Evolutionary conservation across 2,797 vertebrate genomes (phyloP), one percentile per base, ranked within the genome.

Genomic region (Sebastes taczanowskii): DNA sequence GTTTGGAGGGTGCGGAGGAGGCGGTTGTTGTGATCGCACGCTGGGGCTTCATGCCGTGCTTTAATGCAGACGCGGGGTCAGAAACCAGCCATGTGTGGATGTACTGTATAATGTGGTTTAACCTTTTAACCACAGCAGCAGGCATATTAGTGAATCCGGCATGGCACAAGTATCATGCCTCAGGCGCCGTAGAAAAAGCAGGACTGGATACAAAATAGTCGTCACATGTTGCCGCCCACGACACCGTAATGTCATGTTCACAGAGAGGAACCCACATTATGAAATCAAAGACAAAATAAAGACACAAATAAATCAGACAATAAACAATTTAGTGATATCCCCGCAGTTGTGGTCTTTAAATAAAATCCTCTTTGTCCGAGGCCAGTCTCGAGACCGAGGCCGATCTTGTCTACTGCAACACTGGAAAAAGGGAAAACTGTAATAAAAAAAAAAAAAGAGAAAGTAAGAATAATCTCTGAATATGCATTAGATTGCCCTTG

Each of bases 121-220:
- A 88, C 81, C 85, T 86, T 81, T 84, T 77, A 83, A 60, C 72
- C 73, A 52, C 67, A 73, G 75, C 58, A 65, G 65, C 71, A 64
- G 62, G 42, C 81, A 23, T 75, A 72, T 79, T 78, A 84, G 46
- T 27, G 46, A 34, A 78, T 85, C 78, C 71, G 35, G 55, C 69
- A 30, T 70, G 30, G 38, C 71, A 74, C 78, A 77, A 76, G 35
- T 52, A 65, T 83, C 18, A 1, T 7, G 80, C 88, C 77, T 46
- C 1, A 35, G 86, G 87, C 74, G 7, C n/a, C 4, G 32, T 25
- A 32, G 23, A 60, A 80, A 69, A 64, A 77, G 55, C 13, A 70
- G 71, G 62, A 58, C 60, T 9, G 65, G 46, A 78, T 22, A 55
- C 11, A 46, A 75, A 62, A 32, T 52, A 58, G 65, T 85, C 18